A percentile compares a stretch with the other conserved stretches of the same genome.
Evolutionary conservation across 2,113 vertebrate species (phyloP).

Genomic region (Porphyrio hochstetteri): DNA sequence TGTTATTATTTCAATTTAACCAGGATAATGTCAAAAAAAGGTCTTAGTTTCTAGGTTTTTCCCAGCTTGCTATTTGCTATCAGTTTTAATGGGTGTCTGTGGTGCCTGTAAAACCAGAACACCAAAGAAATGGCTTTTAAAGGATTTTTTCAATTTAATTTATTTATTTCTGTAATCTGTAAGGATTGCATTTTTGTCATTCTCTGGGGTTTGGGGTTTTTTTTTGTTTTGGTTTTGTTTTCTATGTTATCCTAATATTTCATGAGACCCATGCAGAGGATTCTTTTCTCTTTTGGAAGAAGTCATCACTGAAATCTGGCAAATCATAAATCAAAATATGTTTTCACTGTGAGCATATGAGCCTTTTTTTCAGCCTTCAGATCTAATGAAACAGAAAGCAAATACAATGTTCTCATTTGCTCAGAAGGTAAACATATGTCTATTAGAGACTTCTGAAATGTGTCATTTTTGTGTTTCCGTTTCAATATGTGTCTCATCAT

Average conservation of each 20-base stretch:
- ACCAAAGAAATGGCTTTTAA: neutral
- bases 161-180: conserved; percentile 25
- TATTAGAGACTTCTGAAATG: conserved; percentile 45
- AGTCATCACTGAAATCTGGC: conserved; percentile 37
- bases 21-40: neutral
- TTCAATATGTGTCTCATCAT: conserved; percentile 40
- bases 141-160: neutral
- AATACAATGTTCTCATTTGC: conserved; percentile 39
- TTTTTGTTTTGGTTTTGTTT: neutral
- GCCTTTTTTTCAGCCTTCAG: conserved; percentile 20
- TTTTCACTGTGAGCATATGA: conserved; percentile 47
- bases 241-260: conserved; percentile 50
- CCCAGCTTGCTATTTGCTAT: neutral
- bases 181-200: neutral
- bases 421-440: conserved; percentile 53
- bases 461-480: conserved; percentile 45
- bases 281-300: conserved; percentile 28
- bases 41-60: neutral
- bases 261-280: neutral
- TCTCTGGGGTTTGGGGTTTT: neutral
- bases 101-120: neutral
- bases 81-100: neutral
- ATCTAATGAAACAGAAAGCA: conserved; percentile 48
- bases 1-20: conserved; percentile 42
- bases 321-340: conserved; percentile 58